Conservation (phyloP, 2,113 vertebrate genomes). For the Perccottus glenii region DNA sequence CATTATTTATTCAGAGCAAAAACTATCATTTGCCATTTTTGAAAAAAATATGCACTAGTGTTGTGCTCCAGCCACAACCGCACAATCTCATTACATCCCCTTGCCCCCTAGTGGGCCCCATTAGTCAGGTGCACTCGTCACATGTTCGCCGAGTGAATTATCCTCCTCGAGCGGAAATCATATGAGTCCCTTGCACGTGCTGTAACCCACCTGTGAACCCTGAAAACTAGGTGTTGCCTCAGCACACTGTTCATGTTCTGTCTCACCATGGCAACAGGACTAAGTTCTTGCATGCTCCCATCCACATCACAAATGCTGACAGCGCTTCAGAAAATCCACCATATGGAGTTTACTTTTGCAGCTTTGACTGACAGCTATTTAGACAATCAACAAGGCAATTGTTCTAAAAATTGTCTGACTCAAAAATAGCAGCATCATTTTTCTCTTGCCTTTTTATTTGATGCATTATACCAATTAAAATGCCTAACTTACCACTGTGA, state of each 20-base stretch:
- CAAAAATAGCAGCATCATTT: not conserved
- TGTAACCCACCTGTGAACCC: conserved; percentile 12
- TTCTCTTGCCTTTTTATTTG: not conserved
- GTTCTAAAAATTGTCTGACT: too few species aligned
- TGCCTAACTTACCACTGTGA: conserved; percentile 8
- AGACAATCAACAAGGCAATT: too few species aligned
- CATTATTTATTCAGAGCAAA: not conserved
- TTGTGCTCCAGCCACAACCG: not conserved
- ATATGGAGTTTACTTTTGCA: not conserved
- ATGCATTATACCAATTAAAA: conserved; percentile 23
- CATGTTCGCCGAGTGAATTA: not conserved
- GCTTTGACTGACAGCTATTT: not conserved
- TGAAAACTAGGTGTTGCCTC: conserved; percentile 4
- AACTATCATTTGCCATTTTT: too few species aligned
- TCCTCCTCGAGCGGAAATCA: not conserved
- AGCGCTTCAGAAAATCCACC: not conserved
- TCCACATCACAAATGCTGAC: not conserved
- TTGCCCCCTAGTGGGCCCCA: not conserved
- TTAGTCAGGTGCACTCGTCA: not conserved
- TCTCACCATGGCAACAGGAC: conserved; percentile 55
- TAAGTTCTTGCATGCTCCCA: not conserved
- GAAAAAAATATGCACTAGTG: not conserved
- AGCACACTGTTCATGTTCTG: conserved; percentile 12
- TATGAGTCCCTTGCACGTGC: not conserved
- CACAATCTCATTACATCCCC: not conserved